Evolutionary conservation across 2,797 vertebrate genomes (phyloP).

Genomic region (Galago senegalensis): DNA sequence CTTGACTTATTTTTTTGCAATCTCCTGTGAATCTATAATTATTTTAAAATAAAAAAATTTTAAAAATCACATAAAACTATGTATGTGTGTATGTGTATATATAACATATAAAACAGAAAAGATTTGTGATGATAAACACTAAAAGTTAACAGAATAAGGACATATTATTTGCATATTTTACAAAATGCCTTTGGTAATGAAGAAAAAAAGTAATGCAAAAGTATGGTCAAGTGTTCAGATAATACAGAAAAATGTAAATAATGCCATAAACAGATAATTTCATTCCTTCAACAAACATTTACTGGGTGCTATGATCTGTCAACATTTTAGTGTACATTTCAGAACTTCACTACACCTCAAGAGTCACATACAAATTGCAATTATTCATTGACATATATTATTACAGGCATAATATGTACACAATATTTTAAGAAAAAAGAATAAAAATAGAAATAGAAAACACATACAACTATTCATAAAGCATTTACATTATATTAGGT

Average conservation of each 20-base stretch:
- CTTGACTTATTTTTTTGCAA: background rate
- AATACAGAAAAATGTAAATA: background rate
- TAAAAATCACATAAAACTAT: background rate
- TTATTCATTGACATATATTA: background rate
- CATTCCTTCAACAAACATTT: slow-evolving; percentile 14
- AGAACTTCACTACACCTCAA: background rate
- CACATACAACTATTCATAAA: background rate
- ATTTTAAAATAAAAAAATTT: background rate
- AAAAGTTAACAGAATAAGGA: slow-evolving; percentile 2
- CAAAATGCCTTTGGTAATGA: background rate
- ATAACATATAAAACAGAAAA: background rate
- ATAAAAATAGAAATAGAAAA: background rate
- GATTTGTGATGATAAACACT: background rate
- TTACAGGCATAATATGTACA: background rate
- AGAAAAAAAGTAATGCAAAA: slow-evolving; percentile 9
- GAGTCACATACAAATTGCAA: slow-evolving; percentile 22
- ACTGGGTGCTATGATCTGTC: background rate
- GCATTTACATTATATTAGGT: background rate
- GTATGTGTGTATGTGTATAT: background rate
- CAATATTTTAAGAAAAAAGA: background rate
- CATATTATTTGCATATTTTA: background rate
- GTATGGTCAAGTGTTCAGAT: slow-evolving; percentile 4
- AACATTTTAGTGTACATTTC: slow-evolving; percentile 39
- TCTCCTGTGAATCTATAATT: background rate
- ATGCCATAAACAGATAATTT: background rate